Evolutionary conservation across 2,113 vertebrate genomes (phyloP).

Genomic region (Xenotilapia leptura): DNA sequence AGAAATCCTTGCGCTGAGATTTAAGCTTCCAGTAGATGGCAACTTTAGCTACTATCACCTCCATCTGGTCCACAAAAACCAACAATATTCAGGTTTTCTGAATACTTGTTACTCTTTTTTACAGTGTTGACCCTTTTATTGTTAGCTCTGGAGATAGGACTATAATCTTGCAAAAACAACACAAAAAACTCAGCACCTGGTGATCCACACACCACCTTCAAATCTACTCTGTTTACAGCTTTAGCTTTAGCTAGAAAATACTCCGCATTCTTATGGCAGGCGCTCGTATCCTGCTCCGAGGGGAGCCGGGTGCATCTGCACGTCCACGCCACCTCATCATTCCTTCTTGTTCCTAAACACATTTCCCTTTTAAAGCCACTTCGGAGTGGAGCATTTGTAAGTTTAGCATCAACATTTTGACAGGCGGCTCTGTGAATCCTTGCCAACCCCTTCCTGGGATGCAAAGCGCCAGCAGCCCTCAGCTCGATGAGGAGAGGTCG

Average conservation of each 20-base stretch:
- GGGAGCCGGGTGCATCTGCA: conserved; percentile 11
- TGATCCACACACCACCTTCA: background rate
- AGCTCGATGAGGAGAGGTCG: background rate
- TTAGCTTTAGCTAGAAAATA: background rate
- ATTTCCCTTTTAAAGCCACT: conserved; percentile 56
- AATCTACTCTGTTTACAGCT: background rate
- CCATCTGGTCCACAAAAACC: background rate
- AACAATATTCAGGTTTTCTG: background rate
- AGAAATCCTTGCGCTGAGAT: background rate
- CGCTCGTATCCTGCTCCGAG: conserved; percentile 16
- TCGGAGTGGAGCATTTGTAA: conserved; percentile 38
- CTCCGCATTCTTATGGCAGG: conserved; percentile 42
- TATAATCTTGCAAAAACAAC: background rate
- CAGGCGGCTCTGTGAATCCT: conserved; percentile 29
- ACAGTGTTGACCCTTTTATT: background rate
- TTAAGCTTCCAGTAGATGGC: background rate
- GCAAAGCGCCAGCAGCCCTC: background rate
- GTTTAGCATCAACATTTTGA: conserved; percentile 62
- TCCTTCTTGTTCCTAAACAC: conserved; percentile 23
- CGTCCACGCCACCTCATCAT: conserved; percentile 42
- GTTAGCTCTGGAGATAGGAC: background rate
- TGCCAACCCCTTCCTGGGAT: conserved; percentile 1
- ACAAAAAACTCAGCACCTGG: background rate
- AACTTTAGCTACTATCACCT: background rate
- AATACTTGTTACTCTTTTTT: background rate